phyloP scores from a whole-genome alignment of 2,888 invertebrate genomes.

The Megaustenia siamemsis region DNA sequence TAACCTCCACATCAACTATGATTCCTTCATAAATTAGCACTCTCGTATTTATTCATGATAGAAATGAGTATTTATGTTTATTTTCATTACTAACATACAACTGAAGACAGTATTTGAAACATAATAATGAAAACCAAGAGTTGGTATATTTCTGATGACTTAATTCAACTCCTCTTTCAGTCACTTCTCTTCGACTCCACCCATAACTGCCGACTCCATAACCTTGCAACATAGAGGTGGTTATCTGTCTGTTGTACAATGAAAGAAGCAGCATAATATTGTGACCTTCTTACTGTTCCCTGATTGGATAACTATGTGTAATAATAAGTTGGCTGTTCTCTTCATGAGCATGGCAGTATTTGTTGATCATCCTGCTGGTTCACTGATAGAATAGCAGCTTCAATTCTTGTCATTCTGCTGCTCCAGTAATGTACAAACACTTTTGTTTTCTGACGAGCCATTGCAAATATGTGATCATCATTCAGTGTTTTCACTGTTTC shows the following conservation, averaged over 20 bases:
- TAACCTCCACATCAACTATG: too few relatives aligned
- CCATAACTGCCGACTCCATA: too few relatives aligned
- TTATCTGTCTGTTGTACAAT: not conserved
- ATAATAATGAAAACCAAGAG: too few relatives aligned
- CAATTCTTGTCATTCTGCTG: not conserved
- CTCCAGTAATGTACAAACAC: not conserved
- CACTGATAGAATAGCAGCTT: not conserved
- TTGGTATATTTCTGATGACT: too few relatives aligned
- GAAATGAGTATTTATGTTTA: too few relatives aligned
- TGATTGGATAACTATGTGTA: not conserved
- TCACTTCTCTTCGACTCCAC: too few relatives aligned
- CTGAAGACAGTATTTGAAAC: too few relatives aligned
- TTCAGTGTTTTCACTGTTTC: conserved; percentile 9
- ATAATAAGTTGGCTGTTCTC: not conserved
- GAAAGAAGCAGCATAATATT: not conserved
- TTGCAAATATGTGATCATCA: conserved; percentile 25
- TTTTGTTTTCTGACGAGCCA: not conserved
- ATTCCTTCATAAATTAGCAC: too few relatives aligned
- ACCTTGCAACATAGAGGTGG: too few relatives aligned
- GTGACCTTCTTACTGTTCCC: not conserved
- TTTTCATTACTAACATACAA: too few relatives aligned
- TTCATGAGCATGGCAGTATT: not conserved
- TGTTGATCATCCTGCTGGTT: not conserved
- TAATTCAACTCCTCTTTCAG: too few relatives aligned
- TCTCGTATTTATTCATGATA: too few relatives aligned